Evolutionary conservation across 1,140 invertebrate genomes (phyloP).

Genomic region (Penaeus chinensis): DNA sequence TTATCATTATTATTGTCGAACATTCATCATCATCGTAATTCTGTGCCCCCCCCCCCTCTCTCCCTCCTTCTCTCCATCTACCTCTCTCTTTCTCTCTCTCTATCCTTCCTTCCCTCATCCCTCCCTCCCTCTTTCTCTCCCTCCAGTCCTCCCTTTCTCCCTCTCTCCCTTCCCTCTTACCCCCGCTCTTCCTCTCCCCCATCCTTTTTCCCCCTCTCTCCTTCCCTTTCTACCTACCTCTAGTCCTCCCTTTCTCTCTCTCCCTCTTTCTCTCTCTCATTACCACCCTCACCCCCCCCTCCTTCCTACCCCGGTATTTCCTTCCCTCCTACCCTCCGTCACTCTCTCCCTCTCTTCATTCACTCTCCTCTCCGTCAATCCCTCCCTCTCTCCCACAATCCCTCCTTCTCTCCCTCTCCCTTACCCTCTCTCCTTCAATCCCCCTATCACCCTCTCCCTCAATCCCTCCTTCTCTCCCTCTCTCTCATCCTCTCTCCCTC

Average conservation of each 20-base stretch:
- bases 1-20: background rate
- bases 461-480: conserved; percentile 21
- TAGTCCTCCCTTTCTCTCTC: background rate
- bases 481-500: conserved; percentile 36
- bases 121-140: background rate
- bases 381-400: background rate
- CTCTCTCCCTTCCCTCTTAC: background rate
- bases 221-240: background rate
- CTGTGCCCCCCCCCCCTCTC: background rate
- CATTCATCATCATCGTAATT: background rate
- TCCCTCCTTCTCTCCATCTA: conserved; percentile 23
- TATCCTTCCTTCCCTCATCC: conserved; percentile 22
- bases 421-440: background rate
- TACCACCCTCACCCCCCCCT: conserved; percentile 8
- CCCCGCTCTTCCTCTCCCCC: background rate
- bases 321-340: conserved; percentile 2
- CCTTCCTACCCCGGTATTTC: conserved; percentile 20
- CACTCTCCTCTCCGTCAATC: background rate
- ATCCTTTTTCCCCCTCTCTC: background rate
- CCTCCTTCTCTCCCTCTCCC: background rate
- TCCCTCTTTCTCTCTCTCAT: background rate
- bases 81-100: conserved; percentile 18
- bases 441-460: background rate
- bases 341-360: background rate
- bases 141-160: background rate